A percentile compares a stretch with the other conserved stretches of the same genome.
These are phyloP conservation scores for Lates calcarifer DNA, from an alignment of 2,113 vertebrate species.

Conservation along the genomic window DNA sequence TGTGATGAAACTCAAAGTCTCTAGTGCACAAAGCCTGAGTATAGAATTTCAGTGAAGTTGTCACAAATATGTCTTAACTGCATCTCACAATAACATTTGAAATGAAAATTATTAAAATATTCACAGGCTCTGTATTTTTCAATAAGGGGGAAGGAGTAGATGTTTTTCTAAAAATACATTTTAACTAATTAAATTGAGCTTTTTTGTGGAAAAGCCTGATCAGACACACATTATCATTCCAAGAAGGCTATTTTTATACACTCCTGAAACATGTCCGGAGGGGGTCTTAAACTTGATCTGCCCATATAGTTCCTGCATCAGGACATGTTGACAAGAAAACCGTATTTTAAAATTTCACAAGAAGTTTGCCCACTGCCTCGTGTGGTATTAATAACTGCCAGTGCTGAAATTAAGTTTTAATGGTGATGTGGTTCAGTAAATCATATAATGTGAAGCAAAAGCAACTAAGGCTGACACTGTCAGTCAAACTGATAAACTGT, in stretches of 20 bases:
- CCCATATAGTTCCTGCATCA: neutral
- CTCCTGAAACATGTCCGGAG: neutral
- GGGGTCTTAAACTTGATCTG: constrained; percentile 15
- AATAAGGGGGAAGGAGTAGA: no score
- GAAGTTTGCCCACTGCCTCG: constrained; percentile 23
- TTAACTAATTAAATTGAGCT: no score
- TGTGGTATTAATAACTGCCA: constrained; percentile 30
- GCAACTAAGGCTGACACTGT: constrained; percentile 53
- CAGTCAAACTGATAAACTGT: constrained; percentile 72
- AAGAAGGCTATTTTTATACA: neutral
- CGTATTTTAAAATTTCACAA: constrained; percentile 1
- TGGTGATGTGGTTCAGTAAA: constrained; percentile 45
- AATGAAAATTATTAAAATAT: neutral
- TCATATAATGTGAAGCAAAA: constrained; percentile 35
- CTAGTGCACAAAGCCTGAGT: neutral
- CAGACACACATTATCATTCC: neutral
- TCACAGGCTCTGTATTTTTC: neutral
- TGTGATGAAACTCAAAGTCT: neutral
- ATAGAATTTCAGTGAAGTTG: neutral
- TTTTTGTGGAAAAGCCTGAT: neutral
- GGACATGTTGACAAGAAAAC: constrained; percentile 22
- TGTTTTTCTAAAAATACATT: no score
- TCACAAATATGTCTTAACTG: neutral
- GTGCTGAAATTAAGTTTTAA: constrained; percentile 41
- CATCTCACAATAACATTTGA: neutral